Percentiles rank a stretch among this genome's conserved stretches.
phyloP scores from a whole-genome alignment of 2,113 vertebrate species.

The Chascanopsetta lugubris region DNA sequence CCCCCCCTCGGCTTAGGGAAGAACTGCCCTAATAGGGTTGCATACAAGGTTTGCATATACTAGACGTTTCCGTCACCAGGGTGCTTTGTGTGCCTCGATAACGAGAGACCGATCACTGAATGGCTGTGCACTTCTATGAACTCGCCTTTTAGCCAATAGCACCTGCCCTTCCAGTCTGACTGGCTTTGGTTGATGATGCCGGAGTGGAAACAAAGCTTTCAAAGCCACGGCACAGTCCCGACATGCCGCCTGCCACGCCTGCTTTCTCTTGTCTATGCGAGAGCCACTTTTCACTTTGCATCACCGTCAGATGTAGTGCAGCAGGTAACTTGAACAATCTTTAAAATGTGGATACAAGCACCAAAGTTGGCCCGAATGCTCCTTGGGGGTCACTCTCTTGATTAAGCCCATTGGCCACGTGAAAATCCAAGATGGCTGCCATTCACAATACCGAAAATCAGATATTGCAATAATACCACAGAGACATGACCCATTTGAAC shows the following conservation, averaged over 20 bases:
- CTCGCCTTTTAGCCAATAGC: constrained; percentile 79
- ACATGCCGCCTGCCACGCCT: constrained; percentile 28
- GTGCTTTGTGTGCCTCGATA: constrained; percentile 75
- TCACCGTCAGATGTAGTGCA: no score
- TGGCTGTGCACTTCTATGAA: constrained; percentile 85
- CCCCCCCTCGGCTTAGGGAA: constrained; percentile 97
- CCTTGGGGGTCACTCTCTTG: no score
- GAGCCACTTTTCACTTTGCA: background rate
- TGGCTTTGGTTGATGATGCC: constrained; percentile 81
- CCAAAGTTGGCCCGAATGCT: no score
- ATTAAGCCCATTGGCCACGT: no score
- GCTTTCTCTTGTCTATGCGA: constrained; percentile 12
- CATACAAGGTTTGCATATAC: constrained; percentile 96
- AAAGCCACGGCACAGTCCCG: constrained; percentile 57
- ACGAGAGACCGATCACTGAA: constrained; percentile 73
- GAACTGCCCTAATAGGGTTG: constrained; percentile 98
- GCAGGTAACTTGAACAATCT: no score
- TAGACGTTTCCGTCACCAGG: constrained; percentile 82
- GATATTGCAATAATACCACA: no score
- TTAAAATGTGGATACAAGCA: no score
- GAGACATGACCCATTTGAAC: no score
- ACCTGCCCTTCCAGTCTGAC: constrained; percentile 74
- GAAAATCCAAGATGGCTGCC: no score
- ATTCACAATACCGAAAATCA: no score
- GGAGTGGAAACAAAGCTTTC: constrained; percentile 82